Base-by-base conservation (phyloP, 2,888 invertebrate species). In the Lissocephala sabroskyi region DNA sequence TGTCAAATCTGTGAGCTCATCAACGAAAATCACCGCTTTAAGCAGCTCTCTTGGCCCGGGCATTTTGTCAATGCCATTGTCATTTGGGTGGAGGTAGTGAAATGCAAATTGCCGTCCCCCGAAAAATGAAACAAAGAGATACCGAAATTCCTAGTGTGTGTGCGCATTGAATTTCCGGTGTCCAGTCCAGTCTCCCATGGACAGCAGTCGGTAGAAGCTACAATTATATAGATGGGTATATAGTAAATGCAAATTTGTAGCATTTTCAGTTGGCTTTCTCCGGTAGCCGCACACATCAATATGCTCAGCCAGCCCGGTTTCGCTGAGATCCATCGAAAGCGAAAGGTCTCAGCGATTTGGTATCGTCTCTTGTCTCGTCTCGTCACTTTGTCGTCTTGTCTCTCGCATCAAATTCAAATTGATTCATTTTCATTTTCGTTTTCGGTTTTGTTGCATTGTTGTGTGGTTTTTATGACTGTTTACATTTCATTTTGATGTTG, bases 61-160 rank as follows among this genome's bases (percentile, higher is more conserved):
- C 61, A 52, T 52, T 63, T 62, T 66, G 58, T 60, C 55, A 62
- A 58, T 65, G 70, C 56, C 65, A 52, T 45, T 46, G 43, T 41
- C 46, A 46, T 36, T 45, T 46, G 17, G 43, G 67, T 5, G n/a
- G 23, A 23, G 7, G 23, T 7, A 23, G 14, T 56, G 77, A 76
- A 71, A 68, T 68, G 68, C 68, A 76, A 68, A 76, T 73, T 61
- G 56, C 68, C 73, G 73, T 71, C 16, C 67, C 58, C 48, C 52
- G 56, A 56, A 48, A 19, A 26, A 49, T 11, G 13, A 13, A 33
- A 6, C 28, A 23, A 14, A 14, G 26, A 33, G 7, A 37, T 39
- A 28, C n/a, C n/a, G n/a, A n/a, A n/a, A n/a, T n/a, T n/a, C n/a
- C n/a, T n/a, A n/a, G n/a, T n/a, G n/a, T n/a, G n/a, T 33, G 13